phyloP scores from a whole-genome alignment of 2,113 vertebrate species.

The Callaeas wilsoni region DNA sequence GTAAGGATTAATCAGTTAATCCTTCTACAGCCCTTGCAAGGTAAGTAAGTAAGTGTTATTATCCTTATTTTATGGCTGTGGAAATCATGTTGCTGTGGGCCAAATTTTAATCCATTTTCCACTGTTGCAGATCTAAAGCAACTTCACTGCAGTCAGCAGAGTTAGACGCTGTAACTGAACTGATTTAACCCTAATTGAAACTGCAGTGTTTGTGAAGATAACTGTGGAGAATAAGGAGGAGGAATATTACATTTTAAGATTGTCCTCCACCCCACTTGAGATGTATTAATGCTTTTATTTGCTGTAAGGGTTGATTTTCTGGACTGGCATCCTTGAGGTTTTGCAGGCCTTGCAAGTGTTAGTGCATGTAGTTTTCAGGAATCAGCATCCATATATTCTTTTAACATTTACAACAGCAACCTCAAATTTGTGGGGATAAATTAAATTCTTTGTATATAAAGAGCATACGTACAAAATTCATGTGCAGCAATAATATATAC shows the following conservation, averaged over 20 bases:
- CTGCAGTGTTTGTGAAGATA: neutral
- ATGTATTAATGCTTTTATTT: neutral
- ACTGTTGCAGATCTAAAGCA: slow-evolving; percentile 10
- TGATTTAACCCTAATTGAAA: slow-evolving; percentile 23
- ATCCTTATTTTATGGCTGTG: slow-evolving; percentile 5
- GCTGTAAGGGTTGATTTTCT: neutral
- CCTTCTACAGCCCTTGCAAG: slow-evolving; percentile 22
- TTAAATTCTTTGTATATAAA: neutral
- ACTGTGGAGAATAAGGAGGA: neutral
- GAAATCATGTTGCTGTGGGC: slow-evolving; percentile 23
- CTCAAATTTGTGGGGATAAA: neutral
- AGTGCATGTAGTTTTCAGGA: neutral
- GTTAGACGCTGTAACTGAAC: neutral
- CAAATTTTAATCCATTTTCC: slow-evolving; percentile 43
- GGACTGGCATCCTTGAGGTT: neutral
- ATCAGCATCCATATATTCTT: neutral
- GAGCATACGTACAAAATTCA: neutral
- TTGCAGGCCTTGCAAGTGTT: neutral
- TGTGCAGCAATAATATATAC: neutral
- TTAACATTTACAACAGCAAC: neutral
- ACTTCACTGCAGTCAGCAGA: slow-evolving; percentile 15
- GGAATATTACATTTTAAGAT: neutral
- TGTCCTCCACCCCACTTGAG: neutral
- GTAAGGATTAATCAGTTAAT: slow-evolving; percentile 58
- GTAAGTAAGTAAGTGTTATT: slow-evolving; percentile 31